Evolutionary conservation across 2,888 invertebrate genomes (phyloP), one percentile per base, ranked within the genome.

Genomic region (Himalopsyche anomala): DNA sequence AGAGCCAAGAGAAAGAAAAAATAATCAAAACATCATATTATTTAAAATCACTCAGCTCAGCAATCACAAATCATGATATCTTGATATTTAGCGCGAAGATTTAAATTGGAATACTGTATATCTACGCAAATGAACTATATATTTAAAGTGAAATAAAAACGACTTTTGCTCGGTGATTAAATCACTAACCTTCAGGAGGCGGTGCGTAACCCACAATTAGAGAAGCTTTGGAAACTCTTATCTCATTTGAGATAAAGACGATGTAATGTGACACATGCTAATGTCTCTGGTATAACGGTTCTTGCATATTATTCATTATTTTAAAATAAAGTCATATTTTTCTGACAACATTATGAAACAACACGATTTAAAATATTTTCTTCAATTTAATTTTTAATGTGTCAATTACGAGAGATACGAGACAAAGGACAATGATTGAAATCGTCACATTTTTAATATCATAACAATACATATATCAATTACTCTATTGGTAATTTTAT

Each of bases 271-370:
- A 38, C 74, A 62, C 62, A 62, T 62, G 19, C 19, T 11, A 62
- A 62, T 74, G 36, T 36, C 74, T 74, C 19, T 38, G 28, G 38
- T 74, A 74, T 74, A 74, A 74, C 74, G 8, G 74, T 74, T 74
- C 74, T 74, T 74, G 74, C 74, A 74, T 74, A 74, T 74, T 74
- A 74, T 74, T 74, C 74, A 74, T 36, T 74, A 12, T 74, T 74
- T 74, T 74, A 38, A 38, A 74, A 38, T 74, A 38, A 3, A 69
- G 12, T 38, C 74, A 74, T 74, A 74, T 8, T 36, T 12, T 36
- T 36, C 38, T 74, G 15, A 74, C 15, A 19, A 19, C 2, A 12
- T 12, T 38, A 38, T 74, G 36, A 74, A 36, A 38, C 74, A 74
- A 74, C 74, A 12, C 9, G 74, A 74, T 19, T 62, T 62, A 62